Evolutionary conservation across 2,113 vertebrate genomes (phyloP).

Genomic region (Larimichthys crocea): DNA sequence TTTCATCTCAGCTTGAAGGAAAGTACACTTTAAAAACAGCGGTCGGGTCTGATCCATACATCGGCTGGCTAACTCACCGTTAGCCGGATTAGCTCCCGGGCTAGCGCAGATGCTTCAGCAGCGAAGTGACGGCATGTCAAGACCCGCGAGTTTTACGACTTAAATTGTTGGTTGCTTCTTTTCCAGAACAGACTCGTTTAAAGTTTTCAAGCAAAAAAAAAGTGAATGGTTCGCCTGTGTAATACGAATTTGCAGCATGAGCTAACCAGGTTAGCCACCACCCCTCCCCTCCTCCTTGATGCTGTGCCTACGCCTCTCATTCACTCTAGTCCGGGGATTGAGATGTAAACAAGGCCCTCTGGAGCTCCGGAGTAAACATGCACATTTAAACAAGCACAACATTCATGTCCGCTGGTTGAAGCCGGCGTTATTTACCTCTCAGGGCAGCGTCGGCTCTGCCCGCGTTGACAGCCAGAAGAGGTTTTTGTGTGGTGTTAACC

Average conservation of each 20-base stretch:
- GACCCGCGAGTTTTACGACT: background rate
- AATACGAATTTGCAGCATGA: background rate
- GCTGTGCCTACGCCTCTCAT: constrained; percentile 60
- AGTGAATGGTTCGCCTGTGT: background rate
- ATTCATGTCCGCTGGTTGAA: background rate
- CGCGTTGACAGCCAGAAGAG: constrained; percentile 35
- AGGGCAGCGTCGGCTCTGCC: constrained; percentile 26
- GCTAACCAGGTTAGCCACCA: constrained; percentile 18
- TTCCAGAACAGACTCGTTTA: background rate
- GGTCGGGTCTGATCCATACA: constrained; percentile 25
- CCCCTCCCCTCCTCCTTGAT: background rate
- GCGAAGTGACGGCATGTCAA: constrained; percentile 25
- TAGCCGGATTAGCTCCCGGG: constrained; percentile 74
- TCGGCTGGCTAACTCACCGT: constrained; percentile 33
- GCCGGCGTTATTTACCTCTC: constrained; percentile 70
- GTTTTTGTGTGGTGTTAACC: constrained; percentile 26
- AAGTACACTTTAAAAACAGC: background rate
- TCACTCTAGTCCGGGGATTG: constrained; percentile 81
- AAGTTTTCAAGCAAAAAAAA: background rate
- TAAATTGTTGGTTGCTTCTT: background rate
- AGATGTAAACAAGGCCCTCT: constrained; percentile 87
- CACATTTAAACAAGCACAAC: constrained; percentile 4
- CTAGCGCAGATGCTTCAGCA: constrained; percentile 45
- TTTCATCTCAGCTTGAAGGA: background rate
- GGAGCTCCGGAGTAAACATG: constrained; percentile 30